Percentiles rank a stretch among this genome's conserved stretches.
phyloP scores from a whole-genome alignment of 2,888 invertebrate genomes.

The Elysia crispata region DNA sequence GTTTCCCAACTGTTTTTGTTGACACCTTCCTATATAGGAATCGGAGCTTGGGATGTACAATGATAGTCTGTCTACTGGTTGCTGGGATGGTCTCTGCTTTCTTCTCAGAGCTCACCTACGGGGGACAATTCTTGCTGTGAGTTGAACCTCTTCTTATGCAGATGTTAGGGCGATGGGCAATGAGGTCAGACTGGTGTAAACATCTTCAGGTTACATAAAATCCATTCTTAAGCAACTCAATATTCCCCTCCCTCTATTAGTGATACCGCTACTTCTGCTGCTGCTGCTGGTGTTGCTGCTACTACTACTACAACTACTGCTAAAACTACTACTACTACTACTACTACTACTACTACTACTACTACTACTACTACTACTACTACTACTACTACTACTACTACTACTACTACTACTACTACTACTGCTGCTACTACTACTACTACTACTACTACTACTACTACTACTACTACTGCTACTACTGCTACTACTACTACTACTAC shows the following conservation, averaged over 20 bases:
- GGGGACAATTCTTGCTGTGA: conserved; percentile 61
- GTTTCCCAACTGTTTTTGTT: too few species aligned
- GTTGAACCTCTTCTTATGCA: conserved; percentile 48
- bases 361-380: conserved; percentile 37
- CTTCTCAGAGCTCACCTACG: conserved; percentile 57
- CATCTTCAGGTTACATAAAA: too few species aligned
- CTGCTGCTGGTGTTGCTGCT: too few species aligned
- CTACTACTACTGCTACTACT: conserved; percentile 39
- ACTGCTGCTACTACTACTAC: conserved; percentile 12
- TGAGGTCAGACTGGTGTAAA: too few species aligned
- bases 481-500: conserved; percentile 42
- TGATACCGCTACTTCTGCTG: too few species aligned
- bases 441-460: conserved; percentile 36
- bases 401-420: conserved; percentile 38
- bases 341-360: conserved; percentile 31
- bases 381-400: conserved; percentile 39
- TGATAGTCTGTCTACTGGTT: conserved; percentile 51
- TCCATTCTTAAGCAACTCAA: too few species aligned
- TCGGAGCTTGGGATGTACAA: conserved; percentile 49
- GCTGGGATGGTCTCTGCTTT: conserved; percentile 58
- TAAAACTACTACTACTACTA: not conserved
- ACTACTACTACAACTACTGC: too few species aligned
- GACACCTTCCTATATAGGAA: conserved; percentile 36
- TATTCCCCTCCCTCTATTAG: too few species aligned
- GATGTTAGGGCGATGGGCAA: too few species aligned